Base-by-base conservation (phyloP, 2,113 vertebrate species). In the Ascaphus truei region DNA sequence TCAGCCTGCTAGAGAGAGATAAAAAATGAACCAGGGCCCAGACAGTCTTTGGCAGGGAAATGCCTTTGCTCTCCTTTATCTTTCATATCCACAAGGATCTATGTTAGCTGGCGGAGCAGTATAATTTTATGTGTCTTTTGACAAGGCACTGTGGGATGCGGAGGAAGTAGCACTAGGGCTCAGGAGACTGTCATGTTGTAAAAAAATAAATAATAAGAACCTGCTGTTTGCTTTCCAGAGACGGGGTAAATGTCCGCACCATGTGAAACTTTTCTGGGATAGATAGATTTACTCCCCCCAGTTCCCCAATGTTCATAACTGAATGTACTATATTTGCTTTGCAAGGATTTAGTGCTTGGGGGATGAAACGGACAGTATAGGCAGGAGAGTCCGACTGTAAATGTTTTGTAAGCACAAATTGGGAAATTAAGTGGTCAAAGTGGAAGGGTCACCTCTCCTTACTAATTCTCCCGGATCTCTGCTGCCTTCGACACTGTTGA, bases 21-120 rank as follows among this genome's bases (percentile, higher is more conserved):
- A 56, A 56, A 56, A n/a, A 33, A 12, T 20, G 26, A 33, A 56
- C 29, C 18, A 56, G 52, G 29, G 20, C 20, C 33, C 52, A 56
- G n/a, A 56, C 29, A 10, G 29, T 56, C 15, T 56, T 56, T 56
- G 52, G 52, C 52, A 56, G 20, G 27, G 9, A 56, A 56, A 56
- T 27, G n/a, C 29, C 52, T 56, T 33, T 45, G 6, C 29, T 20
- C 27, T 56, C 13, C 5, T 56, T 33, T 56, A 18, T 52, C 25
- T 29, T 52, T 33, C n/a, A 33, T 56, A 56, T 56, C 52, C 52
- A 56, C 52, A 56, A 56, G 52, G 52, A 56, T 56, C 52, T 51
- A 10, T 3, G 29, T 56, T 31, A 18, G 16, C n/a, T 12, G 29
- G 52, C 3, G 29, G 29, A n/a, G n/a, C 27, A 16, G 29, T 33